Evolutionary conservation across 2,113 vertebrate species (phyloP).

Genomic region (Phrynosoma platyrhinos): DNA sequence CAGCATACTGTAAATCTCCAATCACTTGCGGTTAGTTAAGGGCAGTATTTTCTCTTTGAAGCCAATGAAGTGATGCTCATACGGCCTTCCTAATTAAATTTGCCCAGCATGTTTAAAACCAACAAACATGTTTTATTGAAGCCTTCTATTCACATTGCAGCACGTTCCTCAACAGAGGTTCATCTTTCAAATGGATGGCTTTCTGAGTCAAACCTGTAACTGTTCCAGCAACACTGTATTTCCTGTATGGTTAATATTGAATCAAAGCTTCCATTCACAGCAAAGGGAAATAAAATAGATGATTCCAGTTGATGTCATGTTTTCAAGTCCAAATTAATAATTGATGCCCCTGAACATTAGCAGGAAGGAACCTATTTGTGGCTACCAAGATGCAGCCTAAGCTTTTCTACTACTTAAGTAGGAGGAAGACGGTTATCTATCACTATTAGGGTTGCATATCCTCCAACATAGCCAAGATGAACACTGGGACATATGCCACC

Average conservation of each 20-base stretch:
- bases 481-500: too few species aligned
- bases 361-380: conserved; percentile 51
- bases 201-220: conserved; percentile 65
- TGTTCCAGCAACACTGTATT: conserved; percentile 61
- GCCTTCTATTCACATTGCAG: conserved; percentile 20
- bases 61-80: background rate
- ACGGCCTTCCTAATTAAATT: conserved; percentile 12
- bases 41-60: conserved; percentile 15
- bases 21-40: background rate
- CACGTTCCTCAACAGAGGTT: background rate
- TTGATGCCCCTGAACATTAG: conserved; percentile 8
- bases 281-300: conserved; percentile 55
- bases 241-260: conserved; percentile 62
- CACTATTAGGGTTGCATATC: background rate
- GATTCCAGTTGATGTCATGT: conserved; percentile 44
- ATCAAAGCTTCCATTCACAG: conserved; percentile 73
- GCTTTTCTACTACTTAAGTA: conserved; percentile 11
- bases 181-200: conserved; percentile 52
- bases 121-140: conserved; percentile 32
- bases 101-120: background rate
- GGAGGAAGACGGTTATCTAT: background rate
- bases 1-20: conserved; percentile 2
- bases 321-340: conserved; percentile 61
- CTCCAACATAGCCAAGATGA: too few species aligned
- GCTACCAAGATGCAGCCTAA: conserved; percentile 36